Percentiles rank a stretch among this genome's conserved stretches.
phyloP scores from a whole-genome alignment of 2,797 vertebrate species.

The Danionella dracula region DNA sequence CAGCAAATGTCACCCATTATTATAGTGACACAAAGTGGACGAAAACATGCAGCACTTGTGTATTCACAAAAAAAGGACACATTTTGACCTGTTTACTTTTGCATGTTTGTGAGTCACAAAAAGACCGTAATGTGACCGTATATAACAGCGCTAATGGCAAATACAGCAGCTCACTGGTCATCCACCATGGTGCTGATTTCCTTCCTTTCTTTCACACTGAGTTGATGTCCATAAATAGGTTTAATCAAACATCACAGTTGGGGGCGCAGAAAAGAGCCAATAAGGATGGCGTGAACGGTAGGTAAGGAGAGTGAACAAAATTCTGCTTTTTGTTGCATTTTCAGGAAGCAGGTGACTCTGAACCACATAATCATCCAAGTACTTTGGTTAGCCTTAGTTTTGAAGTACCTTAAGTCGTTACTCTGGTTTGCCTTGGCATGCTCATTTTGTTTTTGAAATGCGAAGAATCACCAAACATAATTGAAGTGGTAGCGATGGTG shows the following conservation, averaged over 20 bases:
- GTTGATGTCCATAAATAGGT: constrained; percentile 28
- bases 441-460: no score
- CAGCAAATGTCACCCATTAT: not conserved
- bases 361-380: not conserved
- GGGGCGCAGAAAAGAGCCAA: not conserved
- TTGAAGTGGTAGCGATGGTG: no score
- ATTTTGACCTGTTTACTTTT: no score
- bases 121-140: not conserved
- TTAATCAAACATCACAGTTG: constrained; percentile 20
- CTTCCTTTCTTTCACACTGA: not conserved
- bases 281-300: not conserved
- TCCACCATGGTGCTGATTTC: not conserved
- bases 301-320: not conserved
- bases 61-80: not conserved
- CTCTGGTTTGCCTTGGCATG: no score
- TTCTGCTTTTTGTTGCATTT: not conserved
- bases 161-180: not conserved
- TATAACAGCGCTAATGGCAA: not conserved
- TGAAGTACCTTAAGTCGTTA: no score
- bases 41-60: not conserved
- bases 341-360: not conserved
- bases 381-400: not conserved
- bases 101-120: not conserved
- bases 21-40: not conserved
- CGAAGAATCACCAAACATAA: no score